These are phyloP conservation scores for Antheraea yamamai DNA, from an alignment of 2,888 invertebrate species.

Conservation along the genomic window DNA sequence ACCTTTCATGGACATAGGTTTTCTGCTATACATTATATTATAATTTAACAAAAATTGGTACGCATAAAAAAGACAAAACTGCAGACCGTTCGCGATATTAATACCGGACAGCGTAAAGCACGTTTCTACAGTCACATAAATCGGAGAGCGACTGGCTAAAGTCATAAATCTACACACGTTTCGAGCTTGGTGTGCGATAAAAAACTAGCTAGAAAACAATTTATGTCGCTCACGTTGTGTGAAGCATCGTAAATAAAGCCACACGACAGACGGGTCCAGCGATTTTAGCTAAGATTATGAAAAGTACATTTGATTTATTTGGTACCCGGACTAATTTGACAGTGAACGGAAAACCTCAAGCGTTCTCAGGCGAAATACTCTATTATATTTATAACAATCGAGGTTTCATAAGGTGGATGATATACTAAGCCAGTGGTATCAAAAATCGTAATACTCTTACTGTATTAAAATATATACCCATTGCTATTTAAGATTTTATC, in stretches of 20 bases:
- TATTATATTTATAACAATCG: slow-evolving; percentile 2
- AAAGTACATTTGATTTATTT: slow-evolving; percentile 10
- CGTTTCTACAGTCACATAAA: slow-evolving; percentile 1
- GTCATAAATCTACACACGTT: slow-evolving; percentile 10
- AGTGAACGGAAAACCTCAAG: not conserved
- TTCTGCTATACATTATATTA: no score
- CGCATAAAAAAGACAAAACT: not conserved
- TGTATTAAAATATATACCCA: not conserved
- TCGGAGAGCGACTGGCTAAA: not conserved
- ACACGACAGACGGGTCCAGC: slow-evolving; percentile 23
- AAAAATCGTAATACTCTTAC: not conserved
- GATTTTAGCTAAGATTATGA: slow-evolving; percentile 27
- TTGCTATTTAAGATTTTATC: no score
- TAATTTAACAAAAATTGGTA: no score
- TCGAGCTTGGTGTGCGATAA: slow-evolving; percentile 7
- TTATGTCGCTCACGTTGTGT: slow-evolving; percentile 24
- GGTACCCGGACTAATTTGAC: not conserved
- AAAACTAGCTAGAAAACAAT: slow-evolving; percentile 24
- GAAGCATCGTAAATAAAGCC: slow-evolving; percentile 29
- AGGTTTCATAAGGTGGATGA: not conserved
- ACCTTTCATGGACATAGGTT: no score
- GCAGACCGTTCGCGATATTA: not conserved
- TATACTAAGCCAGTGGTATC: not conserved
- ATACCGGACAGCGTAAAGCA: not conserved
- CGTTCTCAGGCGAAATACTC: no score